Evolutionary conservation across 2,888 invertebrate genomes (phyloP).

Genomic region (Caenorhabditis sulstoni): DNA sequence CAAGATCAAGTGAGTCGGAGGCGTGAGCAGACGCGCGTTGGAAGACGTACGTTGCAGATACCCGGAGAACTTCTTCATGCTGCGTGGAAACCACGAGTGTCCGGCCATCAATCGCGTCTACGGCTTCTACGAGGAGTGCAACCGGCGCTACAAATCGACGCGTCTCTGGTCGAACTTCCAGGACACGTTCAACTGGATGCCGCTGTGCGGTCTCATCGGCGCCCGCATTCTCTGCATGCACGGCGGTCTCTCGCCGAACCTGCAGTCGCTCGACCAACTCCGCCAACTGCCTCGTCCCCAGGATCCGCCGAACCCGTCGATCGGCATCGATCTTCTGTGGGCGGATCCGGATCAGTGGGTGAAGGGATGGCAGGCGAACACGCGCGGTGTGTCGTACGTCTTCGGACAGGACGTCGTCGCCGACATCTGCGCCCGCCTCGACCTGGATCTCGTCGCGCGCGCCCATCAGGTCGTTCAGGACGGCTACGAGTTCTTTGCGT

Average conservation of each 20-base stretch:
- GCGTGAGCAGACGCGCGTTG: too few relatives aligned
- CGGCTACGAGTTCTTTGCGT: constrained; percentile 84
- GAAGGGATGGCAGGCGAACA: constrained; percentile 74
- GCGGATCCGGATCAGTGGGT: constrained; percentile 73
- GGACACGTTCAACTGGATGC: constrained; percentile 79
- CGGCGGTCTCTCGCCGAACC: constrained; percentile 76
- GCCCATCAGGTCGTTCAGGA: constrained; percentile 82
- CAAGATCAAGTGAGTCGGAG: constrained; percentile 67
- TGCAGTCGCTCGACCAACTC: constrained; percentile 72
- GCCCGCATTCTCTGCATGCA: constrained; percentile 76
- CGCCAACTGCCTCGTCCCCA: constrained; percentile 73
- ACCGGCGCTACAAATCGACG: constrained; percentile 70
- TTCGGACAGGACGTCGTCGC: constrained; percentile 84
- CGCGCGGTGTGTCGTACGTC: constrained; percentile 83
- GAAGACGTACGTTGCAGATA: constrained; percentile 53
- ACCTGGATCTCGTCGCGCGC: constrained; percentile 83
- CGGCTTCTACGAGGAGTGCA: constrained; percentile 77
- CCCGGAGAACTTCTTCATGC: constrained; percentile 77
- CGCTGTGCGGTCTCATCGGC: constrained; percentile 74
- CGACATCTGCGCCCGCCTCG: constrained; percentile 82
- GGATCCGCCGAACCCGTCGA: constrained; percentile 76
- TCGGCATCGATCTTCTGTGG: constrained; percentile 74
- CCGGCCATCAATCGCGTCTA: constrained; percentile 77
- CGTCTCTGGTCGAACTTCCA: constrained; percentile 72
- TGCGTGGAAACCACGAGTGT: constrained; percentile 77